Base-by-base conservation (phyloP, 2,113 vertebrate genomes). In the Ciconia boyciana region DNA sequence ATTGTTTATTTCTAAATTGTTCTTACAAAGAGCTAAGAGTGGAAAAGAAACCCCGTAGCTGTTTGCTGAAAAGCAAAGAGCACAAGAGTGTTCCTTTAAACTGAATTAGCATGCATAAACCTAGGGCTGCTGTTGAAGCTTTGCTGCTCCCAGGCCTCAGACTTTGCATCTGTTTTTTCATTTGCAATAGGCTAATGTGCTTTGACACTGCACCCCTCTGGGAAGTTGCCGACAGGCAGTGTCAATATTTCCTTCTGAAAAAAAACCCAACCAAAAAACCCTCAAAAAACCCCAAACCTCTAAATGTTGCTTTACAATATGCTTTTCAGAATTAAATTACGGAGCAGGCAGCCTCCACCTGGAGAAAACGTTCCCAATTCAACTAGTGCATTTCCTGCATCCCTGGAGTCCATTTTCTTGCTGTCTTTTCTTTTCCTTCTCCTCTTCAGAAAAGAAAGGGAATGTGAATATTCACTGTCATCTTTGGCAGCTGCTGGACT, bases 181-280 rank as follows among this genome's bases (percentile, higher is more conserved):
- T 91, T 87, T 90, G 70, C 92, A 84, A 9, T 41, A 34, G 66
- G 65, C 92, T 96, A 43, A 97, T 89, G 89, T 81, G 93, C 89
- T 89, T 32, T 94, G 97, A 97, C 94, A 95, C 91, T 70, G 90
- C 88, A 68, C 77, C 92, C 94, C 94, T 84, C 69, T 70, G 97
- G 96, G 97, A 93, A 82, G 91, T 2, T 87, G 87, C 93, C 43
- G 26, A 94, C 74, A 79, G 91, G 93, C 49, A 1, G 31, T 89
- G 96, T 87, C 95, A 93, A 62, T 94, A 96, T 91, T 96, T 91
- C 66, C 74, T 91, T 72, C 89, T 9, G 11, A 41, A 17, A 48
- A 31, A 16, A 13, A 39, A 39, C 8, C 48, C 24, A 17, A 39
- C 44, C 44, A 44, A 54, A 64, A 39, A 39, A 39, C 39, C 39